Evolutionary conservation across 1,140 invertebrate species (phyloP), one percentile per base, ranked within the genome.

Genomic region (Copidosoma floridanum): DNA sequence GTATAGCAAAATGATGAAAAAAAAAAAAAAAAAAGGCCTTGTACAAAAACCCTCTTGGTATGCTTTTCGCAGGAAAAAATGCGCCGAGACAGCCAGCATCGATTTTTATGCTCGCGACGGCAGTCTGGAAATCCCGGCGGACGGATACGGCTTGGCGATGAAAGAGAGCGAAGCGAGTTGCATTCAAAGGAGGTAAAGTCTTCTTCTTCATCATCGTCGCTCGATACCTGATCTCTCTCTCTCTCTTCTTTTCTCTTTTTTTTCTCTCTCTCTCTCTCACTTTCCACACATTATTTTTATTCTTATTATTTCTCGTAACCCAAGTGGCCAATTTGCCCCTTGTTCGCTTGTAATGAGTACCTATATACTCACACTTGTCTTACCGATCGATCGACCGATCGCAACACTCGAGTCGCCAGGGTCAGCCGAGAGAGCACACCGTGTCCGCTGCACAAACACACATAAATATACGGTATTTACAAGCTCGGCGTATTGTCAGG

Each of bases 1-100:
- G n/a, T n/a, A n/a, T n/a, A n/a, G n/a, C n/a, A n/a, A n/a, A n/a
- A n/a, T n/a, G n/a, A n/a, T n/a, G n/a, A n/a, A n/a, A n/a, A n/a
- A n/a, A n/a, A n/a, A n/a, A n/a, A n/a, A n/a, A n/a, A n/a, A n/a
- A n/a, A n/a, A n/a, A n/a, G n/a, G n/a, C n/a, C n/a, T n/a, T n/a
- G n/a, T n/a, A n/a, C n/a, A n/a, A n/a, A n/a, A n/a, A n/a, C n/a
- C n/a, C n/a, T n/a, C n/a, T n/a, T n/a, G n/a, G n/a, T n/a, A n/a
- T n/a, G n/a, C n/a, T 50, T 35, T 50, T 29, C 29, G 47, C 47
- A 50, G 47, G 47, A 20, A 29, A 50, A 35, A 50, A 50, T 35
- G 27, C 47, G n/a, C 47, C 47, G 18, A 50, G 29, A 27, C 47
- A 16, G 6, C 47, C 47, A 18, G 21, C 47, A 29, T 32, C 47